Conservation (phyloP, 2,113 vertebrate species). For the Steatornis caripensis region DNA sequence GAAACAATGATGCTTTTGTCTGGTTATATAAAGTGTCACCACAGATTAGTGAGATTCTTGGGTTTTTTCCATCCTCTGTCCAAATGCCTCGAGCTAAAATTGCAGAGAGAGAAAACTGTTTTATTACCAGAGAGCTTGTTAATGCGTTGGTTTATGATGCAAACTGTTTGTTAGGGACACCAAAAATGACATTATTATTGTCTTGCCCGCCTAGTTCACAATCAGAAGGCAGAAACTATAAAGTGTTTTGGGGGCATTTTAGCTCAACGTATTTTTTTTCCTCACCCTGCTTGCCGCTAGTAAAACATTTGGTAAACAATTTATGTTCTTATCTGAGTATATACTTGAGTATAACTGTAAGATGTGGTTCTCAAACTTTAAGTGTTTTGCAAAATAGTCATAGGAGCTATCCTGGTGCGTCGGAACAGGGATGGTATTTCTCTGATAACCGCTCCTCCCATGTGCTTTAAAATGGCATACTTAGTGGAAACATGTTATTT, state of each 20-base stretch:
- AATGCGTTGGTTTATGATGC: neutral
- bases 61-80: neutral
- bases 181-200: neutral
- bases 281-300: fast-evolving
- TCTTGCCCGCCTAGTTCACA: neutral
- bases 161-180: neutral
- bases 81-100: neutral
- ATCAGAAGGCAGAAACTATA: neutral
- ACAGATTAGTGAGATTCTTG: neutral
- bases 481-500: neutral
- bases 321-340: neutral
- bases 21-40: constrained; percentile 12
- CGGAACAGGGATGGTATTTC: neutral
- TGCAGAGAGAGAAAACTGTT: neutral
- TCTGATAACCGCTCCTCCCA: neutral
- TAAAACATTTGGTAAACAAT: neutral
- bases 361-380: neutral
- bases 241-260: neutral
- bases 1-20: neutral
- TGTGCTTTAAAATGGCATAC: neutral
- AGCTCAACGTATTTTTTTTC: neutral
- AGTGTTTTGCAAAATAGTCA: neutral
- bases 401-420: neutral
- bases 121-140: neutral
- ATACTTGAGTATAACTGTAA: too few species aligned